These are phyloP conservation scores for Sebastolobus altivelis DNA, from an alignment of 2,797 vertebrate genomes.

Conservation along the genomic window DNA sequence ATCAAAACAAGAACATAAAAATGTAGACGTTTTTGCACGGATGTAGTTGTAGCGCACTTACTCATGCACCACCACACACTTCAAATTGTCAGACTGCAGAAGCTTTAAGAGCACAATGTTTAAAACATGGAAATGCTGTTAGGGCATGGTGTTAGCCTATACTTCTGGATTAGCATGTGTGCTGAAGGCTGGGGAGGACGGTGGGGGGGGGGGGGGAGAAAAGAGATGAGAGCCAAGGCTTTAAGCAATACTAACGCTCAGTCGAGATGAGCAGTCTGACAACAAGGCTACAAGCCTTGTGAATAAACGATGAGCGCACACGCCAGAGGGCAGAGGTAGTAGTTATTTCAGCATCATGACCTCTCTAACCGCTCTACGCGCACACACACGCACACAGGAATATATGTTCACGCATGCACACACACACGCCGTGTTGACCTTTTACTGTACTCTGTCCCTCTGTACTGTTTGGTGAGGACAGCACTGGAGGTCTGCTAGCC, in stretches of 20 bases:
- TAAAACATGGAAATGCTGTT: conserved; percentile 64
- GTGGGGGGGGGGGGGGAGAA: background rate
- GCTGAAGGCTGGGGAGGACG: conserved; percentile 33
- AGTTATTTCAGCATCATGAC: conserved; percentile 53
- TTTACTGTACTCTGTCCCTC: conserved; percentile 39
- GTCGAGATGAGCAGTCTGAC: conserved; percentile 69
- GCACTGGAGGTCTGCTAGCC: conserved; percentile 30
- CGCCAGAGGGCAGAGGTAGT: conserved; percentile 51
- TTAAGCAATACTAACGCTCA: conserved; percentile 67
- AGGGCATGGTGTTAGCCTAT: conserved; percentile 50
- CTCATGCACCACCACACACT: conserved; percentile 14
- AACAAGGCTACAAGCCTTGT: conserved; percentile 63
- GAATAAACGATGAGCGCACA: conserved; percentile 70
- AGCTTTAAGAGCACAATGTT: conserved; percentile 57
- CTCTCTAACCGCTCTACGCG: conserved; percentile 29
- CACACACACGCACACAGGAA: background rate
- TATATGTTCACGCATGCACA: background rate
- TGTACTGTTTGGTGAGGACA: conserved; percentile 21
- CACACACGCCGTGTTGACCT: conserved; percentile 23
- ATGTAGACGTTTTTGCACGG: conserved; percentile 7
- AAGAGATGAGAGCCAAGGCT: conserved; percentile 53
- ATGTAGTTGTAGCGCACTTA: background rate
- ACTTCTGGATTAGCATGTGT: conserved; percentile 64
- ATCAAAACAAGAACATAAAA: conserved; percentile 5
- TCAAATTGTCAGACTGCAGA: conserved; percentile 35